phyloP scores from a whole-genome alignment of 2,888 invertebrate genomes.

The Folsomia candida region DNA sequence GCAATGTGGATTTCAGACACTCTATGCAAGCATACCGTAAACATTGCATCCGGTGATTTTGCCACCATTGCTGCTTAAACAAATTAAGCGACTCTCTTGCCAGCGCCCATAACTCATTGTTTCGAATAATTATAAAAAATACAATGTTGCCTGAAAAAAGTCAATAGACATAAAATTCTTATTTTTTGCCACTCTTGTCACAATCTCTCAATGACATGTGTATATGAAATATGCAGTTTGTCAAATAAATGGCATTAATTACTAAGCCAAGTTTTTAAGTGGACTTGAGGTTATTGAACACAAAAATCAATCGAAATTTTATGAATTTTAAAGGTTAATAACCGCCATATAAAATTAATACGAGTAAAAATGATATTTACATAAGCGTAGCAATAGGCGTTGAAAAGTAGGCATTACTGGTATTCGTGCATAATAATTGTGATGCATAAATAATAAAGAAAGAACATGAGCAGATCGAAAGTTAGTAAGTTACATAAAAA shows the following conservation, averaged over 20 bases:
- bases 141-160: conserved; percentile 14
- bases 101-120: conserved; percentile 1
- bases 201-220: conserved; percentile 6
- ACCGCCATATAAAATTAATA: too few species aligned
- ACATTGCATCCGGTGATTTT: not conserved
- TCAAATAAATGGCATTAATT: conserved; percentile 2
- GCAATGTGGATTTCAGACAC: not conserved
- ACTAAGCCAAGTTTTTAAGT: not conserved
- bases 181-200: conserved; percentile 8
- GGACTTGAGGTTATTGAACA: not conserved
- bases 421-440: too few species aligned
- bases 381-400: too few species aligned
- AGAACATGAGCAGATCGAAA: too few species aligned
- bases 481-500: not conserved
- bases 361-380: too few species aligned
- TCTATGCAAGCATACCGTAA: not conserved
- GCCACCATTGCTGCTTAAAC: not conserved
- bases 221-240: conserved; percentile 2
- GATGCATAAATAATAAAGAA: too few species aligned
- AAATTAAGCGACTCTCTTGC: too few species aligned
- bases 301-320: not conserved
- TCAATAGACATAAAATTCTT: conserved; percentile 24
- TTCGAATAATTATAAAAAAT: conserved; percentile 6
- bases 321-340: too few species aligned
- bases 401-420: too few species aligned